phyloP scores from a whole-genome alignment of 1,140 invertebrate species.

The Vanessa atalanta region DNA sequence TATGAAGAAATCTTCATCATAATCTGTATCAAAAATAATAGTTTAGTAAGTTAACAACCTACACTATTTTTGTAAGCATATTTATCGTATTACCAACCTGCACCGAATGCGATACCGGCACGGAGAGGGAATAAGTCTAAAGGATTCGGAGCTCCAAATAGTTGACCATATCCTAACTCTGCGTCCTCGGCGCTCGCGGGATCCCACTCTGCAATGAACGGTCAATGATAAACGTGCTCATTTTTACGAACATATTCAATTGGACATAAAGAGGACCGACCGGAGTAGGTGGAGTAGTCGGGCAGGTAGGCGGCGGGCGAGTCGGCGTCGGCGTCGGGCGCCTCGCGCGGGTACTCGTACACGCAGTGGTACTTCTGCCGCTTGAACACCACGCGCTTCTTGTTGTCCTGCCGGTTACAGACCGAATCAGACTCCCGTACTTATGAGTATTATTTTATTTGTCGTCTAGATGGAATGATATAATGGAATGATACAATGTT shows the following conservation, averaged over 20 bases:
- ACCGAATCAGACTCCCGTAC: neutral
- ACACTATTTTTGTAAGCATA: neutral
- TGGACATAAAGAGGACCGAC: conserved; percentile 40
- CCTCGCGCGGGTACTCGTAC: conserved; percentile 90
- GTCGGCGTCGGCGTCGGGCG: conserved; percentile 61
- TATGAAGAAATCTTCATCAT: conserved; percentile 86
- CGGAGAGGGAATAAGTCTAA: conserved; percentile 62
- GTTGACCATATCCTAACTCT: conserved; percentile 68
- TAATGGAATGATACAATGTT: no score
- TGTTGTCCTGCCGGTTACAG: conserved; percentile 58
- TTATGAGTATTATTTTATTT: neutral
- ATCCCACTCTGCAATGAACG: conserved; percentile 61
- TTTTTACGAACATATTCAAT: no score
- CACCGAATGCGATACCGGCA: conserved; percentile 56
- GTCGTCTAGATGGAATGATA: neutral
- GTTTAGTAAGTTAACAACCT: neutral
- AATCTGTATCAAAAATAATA: conserved; percentile 49
- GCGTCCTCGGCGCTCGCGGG: conserved; percentile 65
- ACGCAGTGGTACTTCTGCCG: conserved; percentile 90
- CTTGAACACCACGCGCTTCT: conserved; percentile 88
- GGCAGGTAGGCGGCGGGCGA: conserved; percentile 80
- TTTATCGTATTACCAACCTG: conserved; percentile 43
- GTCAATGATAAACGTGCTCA: no score
- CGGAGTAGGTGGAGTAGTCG: conserved; percentile 75
- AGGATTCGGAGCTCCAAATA: conserved; percentile 59